Conservation (phyloP, 2,888 invertebrate genomes). For the Dryobotodes eremita region DNA sequence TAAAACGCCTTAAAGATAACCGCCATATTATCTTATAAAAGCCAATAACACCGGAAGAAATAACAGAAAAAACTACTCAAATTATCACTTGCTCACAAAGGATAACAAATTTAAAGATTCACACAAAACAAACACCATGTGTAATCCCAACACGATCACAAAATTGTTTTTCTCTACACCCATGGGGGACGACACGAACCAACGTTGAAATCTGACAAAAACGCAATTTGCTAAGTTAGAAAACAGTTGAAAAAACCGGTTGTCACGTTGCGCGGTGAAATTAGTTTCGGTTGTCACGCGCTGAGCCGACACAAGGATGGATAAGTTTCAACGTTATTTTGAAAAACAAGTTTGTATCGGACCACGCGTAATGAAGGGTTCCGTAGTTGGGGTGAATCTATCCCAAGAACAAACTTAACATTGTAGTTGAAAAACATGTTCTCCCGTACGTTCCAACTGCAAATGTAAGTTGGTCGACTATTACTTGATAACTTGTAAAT, state of each 20-base stretch:
- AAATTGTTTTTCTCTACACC: slow-evolving; percentile 21
- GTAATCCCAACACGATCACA: neutral
- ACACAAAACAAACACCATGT: slow-evolving; percentile 11
- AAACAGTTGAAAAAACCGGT: slow-evolving; percentile 21
- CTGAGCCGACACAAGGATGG: neutral
- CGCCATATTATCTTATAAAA: too few relatives aligned
- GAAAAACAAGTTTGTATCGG: slow-evolving; percentile 4
- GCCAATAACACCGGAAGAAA: too few relatives aligned
- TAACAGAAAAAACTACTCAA: too few relatives aligned
- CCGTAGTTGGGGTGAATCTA: too few relatives aligned
- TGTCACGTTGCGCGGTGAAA: slow-evolving; percentile 46
- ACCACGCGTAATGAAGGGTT: too few relatives aligned
- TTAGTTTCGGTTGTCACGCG: slow-evolving; percentile 44
- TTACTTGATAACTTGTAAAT: too few relatives aligned
- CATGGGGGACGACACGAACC: neutral
- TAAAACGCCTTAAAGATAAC: too few relatives aligned
- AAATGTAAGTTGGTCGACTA: too few relatives aligned
- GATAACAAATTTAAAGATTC: neutral
- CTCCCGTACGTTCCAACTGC: too few relatives aligned
- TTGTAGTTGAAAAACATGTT: too few relatives aligned
- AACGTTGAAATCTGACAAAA: slow-evolving; percentile 35
- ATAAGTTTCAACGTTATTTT: slow-evolving; percentile 18
- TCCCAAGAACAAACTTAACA: too few relatives aligned
- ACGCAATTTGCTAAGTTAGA: slow-evolving; percentile 41
- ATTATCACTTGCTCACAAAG: too few relatives aligned